Base-by-base conservation (phyloP, 2,797 vertebrate genomes). In the Peromyscus aztecus region DNA sequence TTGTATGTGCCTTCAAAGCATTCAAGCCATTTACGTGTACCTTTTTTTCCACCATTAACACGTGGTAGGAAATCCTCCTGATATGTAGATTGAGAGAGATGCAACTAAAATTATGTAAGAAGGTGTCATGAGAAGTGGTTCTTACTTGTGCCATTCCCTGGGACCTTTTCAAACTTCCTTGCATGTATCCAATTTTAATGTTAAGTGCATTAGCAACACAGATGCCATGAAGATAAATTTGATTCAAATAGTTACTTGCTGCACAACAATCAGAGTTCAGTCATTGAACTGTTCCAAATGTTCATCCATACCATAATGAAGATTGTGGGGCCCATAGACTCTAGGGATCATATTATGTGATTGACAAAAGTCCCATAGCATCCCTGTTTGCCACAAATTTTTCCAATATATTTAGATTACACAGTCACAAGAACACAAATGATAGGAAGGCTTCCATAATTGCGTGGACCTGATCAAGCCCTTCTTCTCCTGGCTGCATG, bases 391-490 rank as follows among this genome's bases (percentile, higher is more conserved):
- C 65, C 57, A 89, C 27, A 90, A 75, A 90, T 8, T 24, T 94
- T 91, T 82, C 65, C 59, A 92, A 6, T 63, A 61, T 82, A 82
- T 76, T 75, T 69, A 69, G 61, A 29, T 89, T 75, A 21, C 65
- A 93, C 87, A 97, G 29, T 91, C 86, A 92, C n/a, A 91, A 96
- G 71, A 61, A 88, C 31, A 19, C 84, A 90, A 81, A 92, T 82
- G 87, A 11, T 24, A 59, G 63, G 65, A 37, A 57, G 94, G 65
- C 27, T 84, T 89, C 59, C 27, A 73, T 10, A 77, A 46, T 61
- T 89, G 43, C 11, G 90, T 95, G 65, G 80, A 90, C 59, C 14
- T 81, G 7, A 29, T 95, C 9, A 57, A 93, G 89, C 37, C 73
- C 75, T 78, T 59, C 40, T 90, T 57, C 17, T 52, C 83, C 46